Percentiles rank a stretch among this genome's conserved stretches.
Conservation (phyloP, 2,797 vertebrate genomes). For the Xyrichtys novacula region DNA sequence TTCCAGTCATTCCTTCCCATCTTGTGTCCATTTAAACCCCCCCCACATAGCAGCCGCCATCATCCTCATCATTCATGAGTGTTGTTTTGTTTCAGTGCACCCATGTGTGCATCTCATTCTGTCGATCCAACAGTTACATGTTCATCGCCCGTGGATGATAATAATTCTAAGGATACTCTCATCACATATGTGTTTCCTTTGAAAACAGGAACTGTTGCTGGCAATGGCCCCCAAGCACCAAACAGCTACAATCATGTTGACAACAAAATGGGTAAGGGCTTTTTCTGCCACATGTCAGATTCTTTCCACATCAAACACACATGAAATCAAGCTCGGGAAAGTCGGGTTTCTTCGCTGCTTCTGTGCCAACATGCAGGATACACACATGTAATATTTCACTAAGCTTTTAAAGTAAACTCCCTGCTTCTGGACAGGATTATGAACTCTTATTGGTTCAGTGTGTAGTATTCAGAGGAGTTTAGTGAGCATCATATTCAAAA, state of each 20-base stretch:
- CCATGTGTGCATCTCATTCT: constrained; percentile 4
- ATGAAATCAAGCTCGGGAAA: not conserved
- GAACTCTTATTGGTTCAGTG: too few relatives aligned
- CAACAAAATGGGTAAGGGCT: constrained; percentile 89
- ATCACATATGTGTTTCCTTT: constrained; percentile 55
- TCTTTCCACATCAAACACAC: constrained; percentile 10
- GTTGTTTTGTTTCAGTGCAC: not conserved
- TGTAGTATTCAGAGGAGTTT: too few relatives aligned
- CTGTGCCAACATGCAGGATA: not conserved
- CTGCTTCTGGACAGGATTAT: too few relatives aligned
- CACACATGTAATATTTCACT: not conserved
- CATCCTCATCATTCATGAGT: not conserved
- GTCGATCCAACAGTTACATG: constrained; percentile 11
- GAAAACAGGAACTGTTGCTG: constrained; percentile 81
- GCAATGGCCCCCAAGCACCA: constrained; percentile 81
- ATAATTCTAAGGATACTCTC: constrained; percentile 34
- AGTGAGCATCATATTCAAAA: too few relatives aligned
- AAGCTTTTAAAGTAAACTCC: not conserved
- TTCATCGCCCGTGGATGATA: constrained; percentile 9
- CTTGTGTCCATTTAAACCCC: constrained; percentile 1
- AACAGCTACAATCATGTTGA: constrained; percentile 92
- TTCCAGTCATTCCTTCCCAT: not conserved
- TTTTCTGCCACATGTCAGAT: constrained; percentile 16
- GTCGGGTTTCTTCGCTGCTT: not conserved
- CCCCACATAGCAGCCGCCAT: not conserved